Conservation (phyloP, 1,140 invertebrate genomes). For the Callitettix versicolor region DNA sequence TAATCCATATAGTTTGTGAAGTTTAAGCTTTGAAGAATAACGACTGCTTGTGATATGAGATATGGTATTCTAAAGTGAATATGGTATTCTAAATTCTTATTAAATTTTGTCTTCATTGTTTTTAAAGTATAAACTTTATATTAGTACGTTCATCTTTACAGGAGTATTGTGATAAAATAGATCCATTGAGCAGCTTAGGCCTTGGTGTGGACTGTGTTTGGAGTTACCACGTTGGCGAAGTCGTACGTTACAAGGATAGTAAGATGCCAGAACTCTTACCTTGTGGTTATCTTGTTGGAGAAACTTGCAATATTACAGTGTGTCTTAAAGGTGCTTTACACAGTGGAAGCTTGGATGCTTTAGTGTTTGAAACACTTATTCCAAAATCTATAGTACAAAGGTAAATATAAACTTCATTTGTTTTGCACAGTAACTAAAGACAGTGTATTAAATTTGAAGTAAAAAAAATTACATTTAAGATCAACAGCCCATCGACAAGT, state of each 20-base stretch:
- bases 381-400: conserved; percentile 92
- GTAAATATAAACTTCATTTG: conserved; percentile 32
- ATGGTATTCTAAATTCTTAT: no score
- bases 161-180: conserved; percentile 86
- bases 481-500: no score
- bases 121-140: no score
- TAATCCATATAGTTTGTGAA: no score
- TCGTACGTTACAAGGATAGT: conserved; percentile 55
- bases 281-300: conserved; percentile 86
- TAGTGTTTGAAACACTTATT: conserved; percentile 92
- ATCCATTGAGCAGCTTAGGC: conserved; percentile 84
- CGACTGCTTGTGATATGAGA: no score
- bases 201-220: conserved; percentile 80
- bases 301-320: conserved; percentile 43
- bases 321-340: conserved; percentile 64
- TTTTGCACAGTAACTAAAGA: no score
- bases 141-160: no score
- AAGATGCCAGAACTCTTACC: conserved; percentile 70
- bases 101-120: no score
- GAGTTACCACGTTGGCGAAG: conserved; percentile 86
- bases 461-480: no score
- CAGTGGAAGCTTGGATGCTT: conserved; percentile 76
- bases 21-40: no score
- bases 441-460: no score
- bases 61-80: no score